Percentiles rank a stretch among this genome's conserved stretches.
Evolutionary conservation across 1,140 invertebrate genomes (phyloP).

Genomic region (Brachionus plicatilis): DNA sequence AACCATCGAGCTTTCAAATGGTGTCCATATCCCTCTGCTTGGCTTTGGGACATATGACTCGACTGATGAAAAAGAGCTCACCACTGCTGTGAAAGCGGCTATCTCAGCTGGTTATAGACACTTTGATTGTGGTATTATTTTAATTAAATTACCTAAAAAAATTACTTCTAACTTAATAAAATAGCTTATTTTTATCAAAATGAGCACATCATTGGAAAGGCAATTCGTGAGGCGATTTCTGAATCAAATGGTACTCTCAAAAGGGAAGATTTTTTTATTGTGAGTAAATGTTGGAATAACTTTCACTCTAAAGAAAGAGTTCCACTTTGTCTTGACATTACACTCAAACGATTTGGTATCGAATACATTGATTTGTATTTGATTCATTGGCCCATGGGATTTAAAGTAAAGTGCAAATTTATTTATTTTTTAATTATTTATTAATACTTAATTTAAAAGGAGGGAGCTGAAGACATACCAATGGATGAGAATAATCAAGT

Average conservation of each 20-base stretch:
- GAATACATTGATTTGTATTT: constrained; percentile 52
- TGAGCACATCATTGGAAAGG: constrained; percentile 28
- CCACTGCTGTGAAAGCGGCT: constrained; percentile 1
- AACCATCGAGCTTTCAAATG: background rate
- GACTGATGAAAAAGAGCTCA: background rate
- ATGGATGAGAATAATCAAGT: constrained; percentile 48
- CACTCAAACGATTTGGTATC: constrained; percentile 47
- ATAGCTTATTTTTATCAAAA: constrained; percentile 32
- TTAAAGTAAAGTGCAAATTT: constrained; percentile 40
- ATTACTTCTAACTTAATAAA: background rate
- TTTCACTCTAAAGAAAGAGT: constrained; percentile 15
- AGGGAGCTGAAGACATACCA: constrained; percentile 51
- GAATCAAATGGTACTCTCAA: background rate
- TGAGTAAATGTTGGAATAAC: constrained; percentile 28
- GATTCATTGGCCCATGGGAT: constrained; percentile 51
- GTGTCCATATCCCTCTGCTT: background rate
- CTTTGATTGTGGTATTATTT: constrained; percentile 16
- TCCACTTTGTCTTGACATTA: constrained; percentile 46
- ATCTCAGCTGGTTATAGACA: constrained; percentile 3
- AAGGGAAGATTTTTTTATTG: constrained; percentile 5
- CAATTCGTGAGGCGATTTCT: background rate
- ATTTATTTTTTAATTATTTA: background rate
- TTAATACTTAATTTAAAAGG: background rate
- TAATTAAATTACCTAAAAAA: background rate
- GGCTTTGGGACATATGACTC: constrained; percentile 30